Percentiles rank a stretch among this genome's conserved stretches.
These are phyloP conservation scores for Pyrgus malvae DNA, from an alignment of 2,888 invertebrate genomes.

Conservation along the genomic window DNA sequence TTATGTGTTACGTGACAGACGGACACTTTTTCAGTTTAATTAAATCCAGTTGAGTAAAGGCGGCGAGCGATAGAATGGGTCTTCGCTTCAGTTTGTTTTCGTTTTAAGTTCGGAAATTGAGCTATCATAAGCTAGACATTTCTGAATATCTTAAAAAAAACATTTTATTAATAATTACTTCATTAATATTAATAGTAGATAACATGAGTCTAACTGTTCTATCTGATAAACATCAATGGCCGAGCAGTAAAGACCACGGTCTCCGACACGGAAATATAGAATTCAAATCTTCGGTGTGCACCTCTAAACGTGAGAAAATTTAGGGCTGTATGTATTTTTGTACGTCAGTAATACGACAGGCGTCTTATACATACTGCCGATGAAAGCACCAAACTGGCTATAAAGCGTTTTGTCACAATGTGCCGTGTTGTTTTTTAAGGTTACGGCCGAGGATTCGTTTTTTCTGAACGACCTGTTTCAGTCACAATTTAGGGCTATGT, in stretches of 20 bases:
- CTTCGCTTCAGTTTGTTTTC: neutral
- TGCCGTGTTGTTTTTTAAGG: constrained; percentile 22
- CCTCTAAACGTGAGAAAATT: too few species aligned
- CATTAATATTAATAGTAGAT: too few species aligned
- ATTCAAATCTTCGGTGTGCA: too few species aligned
- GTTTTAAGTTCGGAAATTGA: neutral
- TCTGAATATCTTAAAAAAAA: too few species aligned
- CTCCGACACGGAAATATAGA: too few species aligned
- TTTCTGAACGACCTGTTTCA: neutral
- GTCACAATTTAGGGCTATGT: constrained; percentile 4
- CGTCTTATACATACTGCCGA: constrained; percentile 2
- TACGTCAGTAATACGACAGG: neutral
- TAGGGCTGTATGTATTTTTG: neutral
- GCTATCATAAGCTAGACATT: neutral
- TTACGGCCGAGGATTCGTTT: constrained; percentile 10
- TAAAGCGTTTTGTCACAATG: constrained; percentile 25
- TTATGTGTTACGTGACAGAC: constrained; percentile 44
- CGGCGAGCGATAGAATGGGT: constrained; percentile 7
- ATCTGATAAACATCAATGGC: too few species aligned
- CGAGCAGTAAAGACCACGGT: too few species aligned
- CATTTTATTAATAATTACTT: too few species aligned
- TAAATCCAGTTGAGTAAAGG: constrained; percentile 33
- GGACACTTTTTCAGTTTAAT: constrained; percentile 40
- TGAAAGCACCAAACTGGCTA: constrained; percentile 17
- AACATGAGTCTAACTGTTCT: too few species aligned